These are phyloP conservation scores for Phylloscopus collybita DNA, from an alignment of 2,797 vertebrate species.

Conservation along the genomic window DNA sequence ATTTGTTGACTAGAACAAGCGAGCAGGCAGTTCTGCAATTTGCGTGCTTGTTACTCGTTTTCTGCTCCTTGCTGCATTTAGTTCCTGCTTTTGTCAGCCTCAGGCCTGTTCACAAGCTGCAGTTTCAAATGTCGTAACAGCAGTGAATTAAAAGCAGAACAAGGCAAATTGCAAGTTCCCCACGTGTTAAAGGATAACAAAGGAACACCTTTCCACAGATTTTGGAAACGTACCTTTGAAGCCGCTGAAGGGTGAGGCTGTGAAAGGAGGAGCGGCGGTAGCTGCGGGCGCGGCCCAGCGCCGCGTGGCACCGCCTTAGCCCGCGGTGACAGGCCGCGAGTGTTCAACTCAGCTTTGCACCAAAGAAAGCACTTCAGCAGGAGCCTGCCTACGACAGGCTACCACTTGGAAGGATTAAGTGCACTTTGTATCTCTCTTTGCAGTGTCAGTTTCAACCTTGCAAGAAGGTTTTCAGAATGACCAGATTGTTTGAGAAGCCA, in stretches of 20 bases:
- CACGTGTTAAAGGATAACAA: not conserved
- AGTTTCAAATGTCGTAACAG: not conserved
- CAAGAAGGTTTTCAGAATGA: not conserved
- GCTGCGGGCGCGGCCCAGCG: not conserved
- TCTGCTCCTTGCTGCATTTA: not conserved
- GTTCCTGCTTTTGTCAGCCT: not conserved
- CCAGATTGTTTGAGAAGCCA: not conserved
- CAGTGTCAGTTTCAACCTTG: not conserved
- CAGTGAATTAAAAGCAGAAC: not conserved
- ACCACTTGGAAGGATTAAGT: slow-evolving; percentile 24
- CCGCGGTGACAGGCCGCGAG: not conserved
- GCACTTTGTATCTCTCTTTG: not conserved
- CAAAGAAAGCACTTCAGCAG: not conserved
- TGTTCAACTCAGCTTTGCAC: not conserved
- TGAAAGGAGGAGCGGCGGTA: not conserved
- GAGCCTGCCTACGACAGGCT: not conserved
- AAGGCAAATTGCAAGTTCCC: not conserved
- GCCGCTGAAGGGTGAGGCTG: no score
- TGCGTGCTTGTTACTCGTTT: not conserved
- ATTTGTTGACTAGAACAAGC: not conserved
- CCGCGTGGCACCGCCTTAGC: not conserved
- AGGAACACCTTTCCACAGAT: not conserved
- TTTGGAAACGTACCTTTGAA: not conserved
- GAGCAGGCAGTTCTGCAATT: not conserved
- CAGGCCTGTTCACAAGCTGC: not conserved